Conservation (phyloP, 2,888 invertebrate genomes). For the Phortica okadai region DNA sequence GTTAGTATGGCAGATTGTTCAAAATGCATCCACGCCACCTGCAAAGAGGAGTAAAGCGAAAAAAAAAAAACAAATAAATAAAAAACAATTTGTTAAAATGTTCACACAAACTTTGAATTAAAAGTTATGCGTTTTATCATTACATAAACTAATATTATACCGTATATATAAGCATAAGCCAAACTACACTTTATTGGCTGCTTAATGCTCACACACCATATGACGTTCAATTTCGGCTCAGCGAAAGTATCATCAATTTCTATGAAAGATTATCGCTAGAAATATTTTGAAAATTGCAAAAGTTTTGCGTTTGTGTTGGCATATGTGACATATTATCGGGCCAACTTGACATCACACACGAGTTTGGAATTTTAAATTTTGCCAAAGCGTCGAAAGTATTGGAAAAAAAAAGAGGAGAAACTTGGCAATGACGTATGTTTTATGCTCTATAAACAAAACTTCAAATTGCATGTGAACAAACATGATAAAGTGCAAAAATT, state of each 20-base stretch:
- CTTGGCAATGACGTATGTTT: background rate
- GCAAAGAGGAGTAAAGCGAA: slow-evolving; percentile 52
- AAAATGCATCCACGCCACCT: slow-evolving; percentile 98
- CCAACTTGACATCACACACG: slow-evolving; percentile 8
- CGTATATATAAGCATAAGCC: slow-evolving; percentile 13
- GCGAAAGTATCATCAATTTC: slow-evolving; percentile 60
- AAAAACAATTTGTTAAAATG: slow-evolving; percentile 4
- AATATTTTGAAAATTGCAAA: slow-evolving; percentile 42
- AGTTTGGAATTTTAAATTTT: slow-evolving; percentile 21
- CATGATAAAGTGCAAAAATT: no score
- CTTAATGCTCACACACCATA: no score
- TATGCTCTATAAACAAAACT: no score
- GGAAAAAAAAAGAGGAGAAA: background rate
- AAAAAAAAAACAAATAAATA: slow-evolving; percentile 31
- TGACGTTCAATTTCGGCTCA: no score
- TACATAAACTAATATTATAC: slow-evolving; percentile 36
- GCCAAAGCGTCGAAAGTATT: background rate
- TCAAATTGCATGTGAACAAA: no score
- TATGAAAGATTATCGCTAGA: slow-evolving; percentile 66
- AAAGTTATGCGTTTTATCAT: slow-evolving; percentile 45
- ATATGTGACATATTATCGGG: slow-evolving; percentile 28
- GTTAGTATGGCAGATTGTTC: slow-evolving; percentile 95
- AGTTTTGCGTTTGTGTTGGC: slow-evolving; percentile 50
- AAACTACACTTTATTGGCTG: slow-evolving; percentile 31
- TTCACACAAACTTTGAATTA: slow-evolving; percentile 11